Evolutionary conservation across 2,113 vertebrate genomes (phyloP).

Genomic region (Shinisaurus crocodilurus): DNA sequence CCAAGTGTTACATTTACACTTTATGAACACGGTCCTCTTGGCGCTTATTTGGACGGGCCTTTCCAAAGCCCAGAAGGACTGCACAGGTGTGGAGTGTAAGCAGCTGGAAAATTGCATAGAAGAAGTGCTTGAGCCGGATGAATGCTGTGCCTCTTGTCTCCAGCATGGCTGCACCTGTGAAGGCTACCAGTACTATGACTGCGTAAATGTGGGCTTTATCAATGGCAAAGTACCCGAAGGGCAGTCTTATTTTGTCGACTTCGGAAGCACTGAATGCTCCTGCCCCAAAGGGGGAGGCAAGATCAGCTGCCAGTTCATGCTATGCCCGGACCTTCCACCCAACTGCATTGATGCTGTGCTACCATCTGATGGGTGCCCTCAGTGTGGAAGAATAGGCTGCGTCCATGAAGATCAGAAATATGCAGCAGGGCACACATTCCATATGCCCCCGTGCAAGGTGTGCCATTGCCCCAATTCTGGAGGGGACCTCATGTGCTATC

Average conservation of each 20-base stretch:
- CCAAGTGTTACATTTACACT: constrained; percentile 48
- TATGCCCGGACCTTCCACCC: constrained; percentile 89
- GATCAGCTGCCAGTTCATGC: constrained; percentile 95
- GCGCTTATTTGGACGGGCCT: constrained; percentile 57
- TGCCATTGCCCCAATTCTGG: constrained; percentile 92
- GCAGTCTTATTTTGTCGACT: constrained; percentile 95
- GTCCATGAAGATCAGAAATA: constrained; percentile 83
- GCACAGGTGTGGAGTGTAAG: constrained; percentile 84
- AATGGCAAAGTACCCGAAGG: constrained; percentile 91
- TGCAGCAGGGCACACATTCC: constrained; percentile 88
- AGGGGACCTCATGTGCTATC: constrained; percentile 90
- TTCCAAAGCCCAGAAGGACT: constrained; percentile 78
- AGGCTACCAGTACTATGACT: constrained; percentile 97
- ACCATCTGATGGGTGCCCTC: constrained; percentile 85
- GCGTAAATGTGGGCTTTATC: constrained; percentile 88
- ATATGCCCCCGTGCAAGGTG: constrained; percentile 85
- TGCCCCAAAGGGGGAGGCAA: constrained; percentile 91
- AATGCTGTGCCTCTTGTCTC: constrained; percentile 87
- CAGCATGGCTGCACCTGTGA: constrained; percentile 90
- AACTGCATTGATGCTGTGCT: constrained; percentile 90
- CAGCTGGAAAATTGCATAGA: constrained; percentile 87
- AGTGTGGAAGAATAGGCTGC: constrained; percentile 90
- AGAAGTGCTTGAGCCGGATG: constrained; percentile 82
- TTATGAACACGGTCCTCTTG: constrained; percentile 67
- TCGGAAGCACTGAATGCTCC: constrained; percentile 93